These are phyloP conservation scores for Agrotis segetum DNA, from an alignment of 2,888 invertebrate species.

Conservation along the genomic window DNA sequence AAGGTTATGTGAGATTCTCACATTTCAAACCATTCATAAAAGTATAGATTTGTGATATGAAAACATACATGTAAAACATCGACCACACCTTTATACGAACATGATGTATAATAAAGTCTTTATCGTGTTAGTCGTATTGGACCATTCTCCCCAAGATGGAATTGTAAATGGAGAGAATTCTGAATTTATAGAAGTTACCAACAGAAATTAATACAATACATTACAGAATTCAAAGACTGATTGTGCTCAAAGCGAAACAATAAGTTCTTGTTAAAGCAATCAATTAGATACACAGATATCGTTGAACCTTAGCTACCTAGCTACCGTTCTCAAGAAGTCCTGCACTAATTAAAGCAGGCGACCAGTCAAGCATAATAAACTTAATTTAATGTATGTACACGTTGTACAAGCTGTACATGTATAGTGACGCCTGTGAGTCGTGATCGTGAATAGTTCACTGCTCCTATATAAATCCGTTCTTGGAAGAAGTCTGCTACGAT, in stretches of 20 bases:
- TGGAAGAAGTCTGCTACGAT: constrained; percentile 55
- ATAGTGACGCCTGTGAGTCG: constrained; percentile 44
- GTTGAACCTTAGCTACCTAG: constrained; percentile 28
- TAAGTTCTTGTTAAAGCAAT: constrained; percentile 17
- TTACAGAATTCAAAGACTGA: neutral
- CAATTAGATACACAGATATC: constrained; percentile 22
- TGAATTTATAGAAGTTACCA: neutral
- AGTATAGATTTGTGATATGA: neutral
- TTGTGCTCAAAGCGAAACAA: constrained; percentile 6
- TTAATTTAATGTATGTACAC: constrained; percentile 40
- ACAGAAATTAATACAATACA: constrained; percentile 1
- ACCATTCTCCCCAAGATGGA: neutral
- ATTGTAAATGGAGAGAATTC: too few species aligned
- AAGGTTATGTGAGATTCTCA: constrained; percentile 20
- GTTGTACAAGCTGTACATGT: constrained; percentile 12
- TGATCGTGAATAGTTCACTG: constrained; percentile 64
- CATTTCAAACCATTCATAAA: constrained; percentile 12
- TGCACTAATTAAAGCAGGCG: constrained; percentile 51
- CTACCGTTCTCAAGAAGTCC: constrained; percentile 41
- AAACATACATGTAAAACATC: neutral
- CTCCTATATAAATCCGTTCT: constrained; percentile 60
- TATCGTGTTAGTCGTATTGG: too few species aligned
- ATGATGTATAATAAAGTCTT: too few species aligned
- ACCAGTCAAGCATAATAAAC: constrained; percentile 52
- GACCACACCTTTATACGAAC: neutral